phyloP scores from a whole-genome alignment of 2,797 vertebrate species.

The Dryobates pubescens region DNA sequence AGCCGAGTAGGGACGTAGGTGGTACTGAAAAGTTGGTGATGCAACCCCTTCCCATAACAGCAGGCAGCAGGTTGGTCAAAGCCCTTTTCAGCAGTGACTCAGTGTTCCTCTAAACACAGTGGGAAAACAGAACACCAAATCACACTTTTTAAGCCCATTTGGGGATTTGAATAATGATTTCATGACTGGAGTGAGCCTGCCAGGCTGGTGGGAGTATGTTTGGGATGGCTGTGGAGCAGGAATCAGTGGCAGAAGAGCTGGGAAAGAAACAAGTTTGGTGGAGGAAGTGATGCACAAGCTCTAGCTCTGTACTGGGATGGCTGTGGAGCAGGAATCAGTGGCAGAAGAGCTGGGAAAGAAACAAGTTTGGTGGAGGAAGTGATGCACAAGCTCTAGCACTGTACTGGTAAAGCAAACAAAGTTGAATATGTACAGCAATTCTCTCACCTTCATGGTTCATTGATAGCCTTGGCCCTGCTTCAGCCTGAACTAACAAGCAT shows the following conservation, averaged over 20 bases:
- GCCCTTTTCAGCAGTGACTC: slow-evolving; percentile 32
- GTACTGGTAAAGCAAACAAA: not conserved
- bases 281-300: not conserved
- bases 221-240: not conserved
- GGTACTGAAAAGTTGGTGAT: slow-evolving; percentile 20
- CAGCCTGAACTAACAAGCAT: not conserved
- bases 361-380: not conserved
- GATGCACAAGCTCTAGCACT: not conserved
- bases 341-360: not conserved
- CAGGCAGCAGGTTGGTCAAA: not conserved
- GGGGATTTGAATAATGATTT: not conserved
- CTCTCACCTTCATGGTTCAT: not conserved
- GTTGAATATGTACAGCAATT: not conserved
- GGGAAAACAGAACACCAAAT: not conserved
- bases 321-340: not conserved
- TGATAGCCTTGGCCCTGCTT: not conserved
- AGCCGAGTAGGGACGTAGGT: not conserved
- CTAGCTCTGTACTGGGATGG: not conserved
- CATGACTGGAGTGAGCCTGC: not conserved
- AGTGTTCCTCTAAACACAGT: not conserved
- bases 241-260: not conserved
- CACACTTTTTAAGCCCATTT: not conserved
- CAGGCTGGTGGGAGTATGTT: slow-evolving; percentile 25
- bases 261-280: not conserved
- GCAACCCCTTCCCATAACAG: not conserved